A percentile compares a stretch with the other conserved stretches of the same genome.
These are phyloP conservation scores for Copidosoma floridanum DNA, from an alignment of 1,140 invertebrate genomes.

Conservation along the genomic window DNA sequence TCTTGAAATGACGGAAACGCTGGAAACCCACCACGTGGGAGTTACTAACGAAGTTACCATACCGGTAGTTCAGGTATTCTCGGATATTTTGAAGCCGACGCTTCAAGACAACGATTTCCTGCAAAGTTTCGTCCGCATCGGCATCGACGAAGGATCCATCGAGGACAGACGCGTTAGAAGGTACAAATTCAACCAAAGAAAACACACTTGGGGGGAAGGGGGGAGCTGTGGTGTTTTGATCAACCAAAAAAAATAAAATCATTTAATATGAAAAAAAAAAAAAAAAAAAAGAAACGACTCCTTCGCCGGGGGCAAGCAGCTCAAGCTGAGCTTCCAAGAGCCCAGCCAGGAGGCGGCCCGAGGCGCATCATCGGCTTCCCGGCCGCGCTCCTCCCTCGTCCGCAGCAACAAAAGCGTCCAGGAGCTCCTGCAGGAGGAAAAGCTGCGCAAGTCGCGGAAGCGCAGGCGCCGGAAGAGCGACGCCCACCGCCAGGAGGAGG, in stretches of 20 bases:
- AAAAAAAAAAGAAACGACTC: conserved; percentile 6
- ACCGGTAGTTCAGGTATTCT: conserved; percentile 11
- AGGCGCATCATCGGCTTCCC: too few relatives aligned
- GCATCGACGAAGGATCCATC: conserved; percentile 45
- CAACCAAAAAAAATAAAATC: too few relatives aligned
- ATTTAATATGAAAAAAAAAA: too few relatives aligned
- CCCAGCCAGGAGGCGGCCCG: background rate
- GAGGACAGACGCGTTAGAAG: conserved; percentile 14
- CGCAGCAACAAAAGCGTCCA: conserved; percentile 23
- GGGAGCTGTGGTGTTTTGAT: too few relatives aligned
- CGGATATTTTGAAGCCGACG: conserved; percentile 46
- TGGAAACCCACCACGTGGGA: too few relatives aligned
- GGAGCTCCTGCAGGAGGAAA: conserved; percentile 44
- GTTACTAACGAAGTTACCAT: too few relatives aligned
- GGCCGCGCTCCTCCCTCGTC: background rate
- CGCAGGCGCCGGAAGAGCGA: conserved; percentile 46
- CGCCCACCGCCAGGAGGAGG: conserved; percentile 63
- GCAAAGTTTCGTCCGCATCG: conserved; percentile 72
- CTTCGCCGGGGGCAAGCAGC: background rate
- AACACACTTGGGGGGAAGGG: too few relatives aligned
- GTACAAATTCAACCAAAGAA: too few relatives aligned
- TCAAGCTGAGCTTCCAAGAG: background rate
- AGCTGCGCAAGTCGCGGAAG: conserved; percentile 58
- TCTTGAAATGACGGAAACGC: background rate
- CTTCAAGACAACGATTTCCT: conserved; percentile 68